These are phyloP conservation scores for Zaprionus gabonicus DNA, from an alignment of 1,140 invertebrate genomes.

Conservation along the genomic window DNA sequence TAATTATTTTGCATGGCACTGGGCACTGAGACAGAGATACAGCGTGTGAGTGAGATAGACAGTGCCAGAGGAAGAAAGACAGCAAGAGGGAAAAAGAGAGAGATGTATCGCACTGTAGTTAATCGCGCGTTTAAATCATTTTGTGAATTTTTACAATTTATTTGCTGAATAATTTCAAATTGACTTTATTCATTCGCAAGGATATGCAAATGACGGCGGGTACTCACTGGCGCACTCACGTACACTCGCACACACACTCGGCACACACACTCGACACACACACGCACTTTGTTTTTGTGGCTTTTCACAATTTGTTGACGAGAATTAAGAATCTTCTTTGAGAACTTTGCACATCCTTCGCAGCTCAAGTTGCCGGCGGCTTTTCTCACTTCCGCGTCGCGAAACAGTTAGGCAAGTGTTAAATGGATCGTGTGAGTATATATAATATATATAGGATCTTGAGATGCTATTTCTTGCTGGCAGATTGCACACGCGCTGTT, in stretches of 20 bases:
- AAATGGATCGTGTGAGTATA: not conserved
- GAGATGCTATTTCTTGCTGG: too few species aligned
- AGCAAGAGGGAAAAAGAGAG: not conserved
- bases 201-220: constrained; percentile 71
- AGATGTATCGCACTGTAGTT: not conserved
- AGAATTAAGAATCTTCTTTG: constrained; percentile 22
- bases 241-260: constrained; percentile 42
- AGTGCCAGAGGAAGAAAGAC: not conserved
- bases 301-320: constrained; percentile 48
- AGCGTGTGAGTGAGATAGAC: not conserved
- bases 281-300: constrained; percentile 10
- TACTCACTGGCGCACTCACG: constrained; percentile 44
- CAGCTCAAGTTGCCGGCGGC: constrained; percentile 64
- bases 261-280: constrained; percentile 20
- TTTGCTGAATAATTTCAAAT: constrained; percentile 22
- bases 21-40: constrained; percentile 2
- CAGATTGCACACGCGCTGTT: not conserved
- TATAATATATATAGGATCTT: not conserved
- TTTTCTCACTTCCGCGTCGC: constrained; percentile 45
- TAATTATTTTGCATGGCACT: constrained; percentile 43
- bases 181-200: constrained; percentile 53
- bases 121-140: constrained; percentile 21
- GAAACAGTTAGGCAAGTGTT: not conserved
- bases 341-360: constrained; percentile 50
- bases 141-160: constrained; percentile 32